phyloP scores from a whole-genome alignment of 53 echinoderm and acorn worm species.

The Echinarachnius parma region DNA sequence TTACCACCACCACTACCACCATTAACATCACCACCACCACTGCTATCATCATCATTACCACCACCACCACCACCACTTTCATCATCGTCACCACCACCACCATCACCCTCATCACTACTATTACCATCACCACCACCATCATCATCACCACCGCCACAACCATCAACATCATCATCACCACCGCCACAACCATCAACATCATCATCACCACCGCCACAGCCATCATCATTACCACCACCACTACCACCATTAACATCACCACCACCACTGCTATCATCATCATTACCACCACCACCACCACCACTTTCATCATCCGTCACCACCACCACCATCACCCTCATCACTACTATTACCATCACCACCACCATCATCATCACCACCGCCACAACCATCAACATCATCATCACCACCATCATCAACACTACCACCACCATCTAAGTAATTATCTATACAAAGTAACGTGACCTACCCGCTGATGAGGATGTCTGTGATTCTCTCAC shows the following conservation, averaged over 20 bases:
- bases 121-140: background rate
- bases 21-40: background rate
- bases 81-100: background rate
- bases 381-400: constrained; percentile 1
- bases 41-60: background rate
- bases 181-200: background rate
- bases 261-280: too few species aligned
- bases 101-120: too few species aligned
- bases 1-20: background rate
- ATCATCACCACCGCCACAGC: background rate
- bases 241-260: background rate
- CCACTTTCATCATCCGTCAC: too few species aligned
- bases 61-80: background rate
- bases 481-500: constrained; percentile 86
- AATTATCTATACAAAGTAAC: too few species aligned
- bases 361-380: constrained; percentile 6
- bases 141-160: background rate
- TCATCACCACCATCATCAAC: constrained; percentile 7
- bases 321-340: too few species aligned
- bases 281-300: too few species aligned
- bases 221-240: too few species aligned
- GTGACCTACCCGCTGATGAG: constrained; percentile 62
- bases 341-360: background rate
- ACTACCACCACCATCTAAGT: constrained; percentile 14
- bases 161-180: background rate